Evolutionary conservation across 2,888 invertebrate genomes (phyloP).

Genomic region (Pharmacophagus antenor): DNA sequence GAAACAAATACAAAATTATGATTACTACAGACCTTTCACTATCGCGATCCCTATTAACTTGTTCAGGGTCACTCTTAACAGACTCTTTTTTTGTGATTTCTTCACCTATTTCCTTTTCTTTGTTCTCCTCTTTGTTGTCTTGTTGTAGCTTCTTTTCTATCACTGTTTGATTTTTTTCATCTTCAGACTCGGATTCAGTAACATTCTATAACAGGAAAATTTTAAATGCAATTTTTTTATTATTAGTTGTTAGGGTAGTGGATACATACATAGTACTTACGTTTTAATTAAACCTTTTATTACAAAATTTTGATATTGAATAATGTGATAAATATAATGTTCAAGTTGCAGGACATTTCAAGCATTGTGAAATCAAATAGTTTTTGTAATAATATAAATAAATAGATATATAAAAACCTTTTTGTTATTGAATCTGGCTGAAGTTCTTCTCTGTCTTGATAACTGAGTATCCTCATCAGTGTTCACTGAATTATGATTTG

Average conservation of each 20-base stretch:
- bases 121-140: conserved; percentile 46
- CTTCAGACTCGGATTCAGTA: conserved; percentile 66
- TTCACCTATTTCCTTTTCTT: conserved; percentile 47
- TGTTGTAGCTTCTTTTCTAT: conserved; percentile 62
- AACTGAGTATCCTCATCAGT: conserved; percentile 71
- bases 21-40: conserved; percentile 54
- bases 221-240: not conserved
- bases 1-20: not conserved
- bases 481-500: conserved; percentile 52
- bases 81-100: conserved; percentile 42
- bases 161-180: conserved; percentile 68
- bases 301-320: too few species aligned
- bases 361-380: too few species aligned
- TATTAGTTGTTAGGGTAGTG: not conserved
- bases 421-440: conserved; percentile 65
- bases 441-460: conserved; percentile 64
- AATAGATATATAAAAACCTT: conserved; percentile 42
- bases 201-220: conserved; percentile 49
- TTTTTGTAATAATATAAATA: too few species aligned
- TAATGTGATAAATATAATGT: too few species aligned
- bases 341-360: too few species aligned
- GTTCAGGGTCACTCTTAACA: conserved; percentile 42
- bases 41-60: conserved; percentile 47
- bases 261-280: too few species aligned
- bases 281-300: too few species aligned